Evolutionary conservation across 2,888 invertebrate species (phyloP).

Genomic region (Macrosiphum euphorbiae): DNA sequence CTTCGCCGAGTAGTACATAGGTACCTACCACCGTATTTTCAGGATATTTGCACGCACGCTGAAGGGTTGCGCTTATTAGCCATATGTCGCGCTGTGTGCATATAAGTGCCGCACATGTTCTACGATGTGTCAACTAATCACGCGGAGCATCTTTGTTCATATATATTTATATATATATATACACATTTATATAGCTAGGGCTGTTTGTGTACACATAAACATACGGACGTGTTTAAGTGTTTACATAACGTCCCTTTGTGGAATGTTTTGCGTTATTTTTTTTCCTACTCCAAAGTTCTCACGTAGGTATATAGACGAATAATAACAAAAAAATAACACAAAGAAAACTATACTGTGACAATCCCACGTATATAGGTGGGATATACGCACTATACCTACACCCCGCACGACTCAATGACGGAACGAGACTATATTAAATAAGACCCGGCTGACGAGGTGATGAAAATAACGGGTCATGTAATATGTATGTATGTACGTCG

Average conservation of each 20-base stretch:
- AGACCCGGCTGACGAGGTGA: neutral
- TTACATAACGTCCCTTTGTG: constrained; percentile 40
- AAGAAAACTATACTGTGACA: neutral
- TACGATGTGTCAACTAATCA: constrained; percentile 51
- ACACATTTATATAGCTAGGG: neutral
- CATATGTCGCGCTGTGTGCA: constrained; percentile 24
- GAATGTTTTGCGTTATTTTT: constrained; percentile 28
- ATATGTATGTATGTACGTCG: neutral
- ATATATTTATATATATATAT: neutral
- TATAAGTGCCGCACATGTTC: constrained; percentile 55
- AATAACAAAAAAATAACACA: neutral
- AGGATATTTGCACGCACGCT: constrained; percentile 40
- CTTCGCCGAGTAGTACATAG: neutral
- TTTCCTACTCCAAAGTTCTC: neutral
- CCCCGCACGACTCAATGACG: neutral
- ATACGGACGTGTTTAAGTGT: constrained; percentile 61
- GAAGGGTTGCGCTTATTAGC: constrained; percentile 53
- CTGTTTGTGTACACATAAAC: constrained; percentile 34
- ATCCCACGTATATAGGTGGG: neutral
- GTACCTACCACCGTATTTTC: neutral
- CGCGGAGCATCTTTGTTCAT: constrained; percentile 30
- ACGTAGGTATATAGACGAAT: constrained; percentile 5
- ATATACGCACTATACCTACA: neutral
- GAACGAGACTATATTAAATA: constrained; percentile 2
- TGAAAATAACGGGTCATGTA: neutral